Percentiles rank a stretch among this genome's conserved stretches.
Evolutionary conservation across 1,140 invertebrate species (phyloP).

Genomic region (Tigriopus japonicus): DNA sequence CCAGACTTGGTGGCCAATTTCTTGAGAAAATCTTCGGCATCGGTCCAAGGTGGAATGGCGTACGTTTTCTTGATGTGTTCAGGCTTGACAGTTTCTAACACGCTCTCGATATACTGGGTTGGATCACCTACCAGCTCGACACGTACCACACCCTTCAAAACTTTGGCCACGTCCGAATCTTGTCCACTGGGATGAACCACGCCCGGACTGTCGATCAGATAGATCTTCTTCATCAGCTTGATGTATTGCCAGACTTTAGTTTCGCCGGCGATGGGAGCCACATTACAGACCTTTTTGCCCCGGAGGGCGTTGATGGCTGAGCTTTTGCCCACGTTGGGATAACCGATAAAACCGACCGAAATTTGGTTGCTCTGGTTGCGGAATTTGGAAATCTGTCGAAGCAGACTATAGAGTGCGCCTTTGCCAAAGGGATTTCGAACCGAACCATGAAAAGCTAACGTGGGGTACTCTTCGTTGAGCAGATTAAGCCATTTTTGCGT

Average conservation of each 20-base stretch:
- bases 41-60: constrained; percentile 34
- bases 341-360: constrained; percentile 95
- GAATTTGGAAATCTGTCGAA: constrained; percentile 89
- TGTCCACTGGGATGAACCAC: constrained; percentile 86
- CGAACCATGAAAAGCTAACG: constrained; percentile 93
- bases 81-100: constrained; percentile 66
- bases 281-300: constrained; percentile 47
- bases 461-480: constrained; percentile 77
- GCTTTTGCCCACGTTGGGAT: constrained; percentile 97
- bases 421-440: constrained; percentile 97
- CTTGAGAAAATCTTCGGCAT: constrained; percentile 73
- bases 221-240: constrained; percentile 90
- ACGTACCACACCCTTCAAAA: constrained; percentile 60
- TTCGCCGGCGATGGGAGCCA: constrained; percentile 95
- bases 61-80: constrained; percentile 87
- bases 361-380: constrained; percentile 95
- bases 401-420: constrained; percentile 84
- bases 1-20: constrained; percentile 66
- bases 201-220: constrained; percentile 96
- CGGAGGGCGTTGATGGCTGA: constrained; percentile 92
- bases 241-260: constrained; percentile 99
- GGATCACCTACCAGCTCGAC: constrained; percentile 86
- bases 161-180: constrained; percentile 74
- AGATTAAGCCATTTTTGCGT: constrained; percentile 74
- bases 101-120: constrained; percentile 74